Conservation (phyloP, 2,113 vertebrate species). For the Cyphomyrus discorhynchus region DNA sequence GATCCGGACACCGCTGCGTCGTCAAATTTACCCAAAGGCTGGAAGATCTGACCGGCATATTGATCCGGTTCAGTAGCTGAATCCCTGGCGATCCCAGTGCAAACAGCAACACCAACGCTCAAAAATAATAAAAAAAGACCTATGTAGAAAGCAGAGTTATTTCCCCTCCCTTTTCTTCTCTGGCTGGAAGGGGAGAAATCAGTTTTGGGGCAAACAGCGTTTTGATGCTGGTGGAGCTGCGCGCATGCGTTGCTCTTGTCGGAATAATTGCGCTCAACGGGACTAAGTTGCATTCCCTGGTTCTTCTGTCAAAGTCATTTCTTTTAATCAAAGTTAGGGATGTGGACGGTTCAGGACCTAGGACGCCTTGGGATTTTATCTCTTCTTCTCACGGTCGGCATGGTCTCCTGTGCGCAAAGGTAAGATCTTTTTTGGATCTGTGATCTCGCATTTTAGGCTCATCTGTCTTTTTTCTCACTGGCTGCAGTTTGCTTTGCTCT, state of each 20-base stretch:
- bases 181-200: slow-evolving; percentile 20
- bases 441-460: neutral
- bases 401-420: slow-evolving; percentile 74
- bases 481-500: slow-evolving; percentile 9
- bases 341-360: slow-evolving; percentile 60
- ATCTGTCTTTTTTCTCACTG: neutral
- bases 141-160: slow-evolving; percentile 29
- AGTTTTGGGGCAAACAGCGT: slow-evolving; percentile 48
- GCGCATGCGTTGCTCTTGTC: slow-evolving; percentile 60
- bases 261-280: slow-evolving; percentile 58
- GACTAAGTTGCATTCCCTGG: slow-evolving; percentile 62
- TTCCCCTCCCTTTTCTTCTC: slow-evolving; percentile 28
- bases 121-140: neutral
- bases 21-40: slow-evolving; percentile 29
- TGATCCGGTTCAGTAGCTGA: slow-evolving; percentile 31
- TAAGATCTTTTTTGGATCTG: slow-evolving; percentile 48
- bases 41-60: slow-evolving; percentile 40
- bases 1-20: slow-evolving; percentile 28
- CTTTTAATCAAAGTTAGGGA: slow-evolving; percentile 55
- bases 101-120: slow-evolving; percentile 17
- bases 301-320: slow-evolving; percentile 52
- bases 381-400: slow-evolving; percentile 62
- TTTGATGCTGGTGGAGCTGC: slow-evolving; percentile 52
- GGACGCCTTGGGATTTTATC: slow-evolving; percentile 55
- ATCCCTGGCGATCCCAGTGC: slow-evolving; percentile 28